Base-by-base conservation (phyloP, 2,797 vertebrate genomes). In the Cryptoprocta ferox region DNA sequence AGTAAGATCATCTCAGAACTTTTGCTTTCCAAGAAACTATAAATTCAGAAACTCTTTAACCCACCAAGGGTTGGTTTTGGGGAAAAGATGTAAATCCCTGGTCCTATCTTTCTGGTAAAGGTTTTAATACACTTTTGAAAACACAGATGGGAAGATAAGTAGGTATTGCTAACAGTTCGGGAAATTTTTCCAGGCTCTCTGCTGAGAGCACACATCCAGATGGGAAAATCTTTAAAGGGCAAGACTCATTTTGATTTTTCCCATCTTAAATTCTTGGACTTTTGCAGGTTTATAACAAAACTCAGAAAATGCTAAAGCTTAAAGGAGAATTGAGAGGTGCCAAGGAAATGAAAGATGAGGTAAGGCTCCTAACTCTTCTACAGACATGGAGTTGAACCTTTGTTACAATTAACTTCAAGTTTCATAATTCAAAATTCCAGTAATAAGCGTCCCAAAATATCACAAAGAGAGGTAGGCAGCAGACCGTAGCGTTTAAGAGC, bases 211-310 rank as follows among this genome's bases (percentile, higher is more conserved):
- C 10, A 89, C 42, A 89, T 88, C 92, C 86, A 97, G 86, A 73
- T 87, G 89, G 80, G 85, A 89, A 97, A 96, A 83, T 53, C 63
- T 85, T 95, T 94, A 96, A 94, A 95, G 78, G 63, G 56, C 45
- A 70, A 89, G 48, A 50, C 50, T 91, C 50, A 16, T 95, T 93
- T 97, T 82, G 78, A 90, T 59, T 81, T 96, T 97, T 97, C 68
- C 96, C 89, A 89, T 92, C 78, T 97, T 97, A 94, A 97, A 96
- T 89, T 85, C 56, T 97, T 97, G 85, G 56, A 70, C 87, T 97
- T 96, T 98, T 97, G 79, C 97, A 98, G 98, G 98, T 98, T 86
- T 97, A 97, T 95, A 97, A 73, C 86, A 97, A 98, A 94, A 98
- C 97, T 90, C 98, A 98, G 91, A 90, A 95, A 48, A 88, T 98